Evolutionary conservation across 2,888 invertebrate species (phyloP).

Genomic region (Gonocerus acuteangulatus): DNA sequence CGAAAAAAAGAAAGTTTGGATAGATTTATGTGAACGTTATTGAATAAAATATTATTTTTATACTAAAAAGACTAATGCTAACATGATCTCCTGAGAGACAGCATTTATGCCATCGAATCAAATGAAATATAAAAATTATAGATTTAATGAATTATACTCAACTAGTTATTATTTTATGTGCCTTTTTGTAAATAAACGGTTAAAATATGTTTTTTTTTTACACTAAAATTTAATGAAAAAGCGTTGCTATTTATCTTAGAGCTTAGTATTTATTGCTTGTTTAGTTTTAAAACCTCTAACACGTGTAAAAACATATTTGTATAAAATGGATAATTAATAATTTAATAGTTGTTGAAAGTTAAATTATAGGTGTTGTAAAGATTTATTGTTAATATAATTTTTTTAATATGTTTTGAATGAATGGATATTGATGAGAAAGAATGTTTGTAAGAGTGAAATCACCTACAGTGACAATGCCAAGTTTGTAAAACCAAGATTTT

Average conservation of each 20-base stretch:
- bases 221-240: slow-evolving; percentile 16
- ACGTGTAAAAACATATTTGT: slow-evolving; percentile 1
- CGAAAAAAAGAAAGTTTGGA: too few species aligned
- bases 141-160: too few species aligned
- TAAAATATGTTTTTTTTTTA: too few species aligned
- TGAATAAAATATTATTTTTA: slow-evolving; percentile 7
- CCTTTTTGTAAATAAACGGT: slow-evolving; percentile 12
- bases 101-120: slow-evolving; percentile 2
- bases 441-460: too few species aligned
- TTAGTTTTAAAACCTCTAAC: slow-evolving; percentile 6
- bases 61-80: slow-evolving; percentile 27
- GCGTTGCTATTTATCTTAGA: slow-evolving; percentile 3
- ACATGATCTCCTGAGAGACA: slow-evolving; percentile 24
- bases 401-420: slow-evolving; percentile 1
- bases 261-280: slow-evolving; percentile 21
- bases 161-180: background rate
- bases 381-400: background rate
- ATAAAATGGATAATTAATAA: background rate
- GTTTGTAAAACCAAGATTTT: too few species aligned
- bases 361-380: slow-evolving; percentile 1
- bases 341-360: background rate
- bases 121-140: background rate
- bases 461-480: too few species aligned
- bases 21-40: background rate
- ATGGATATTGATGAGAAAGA: background rate